A percentile compares a stretch with the other conserved stretches of the same genome.
phyloP scores from a whole-genome alignment of 2,113 vertebrate species.

The Strix aluco region DNA sequence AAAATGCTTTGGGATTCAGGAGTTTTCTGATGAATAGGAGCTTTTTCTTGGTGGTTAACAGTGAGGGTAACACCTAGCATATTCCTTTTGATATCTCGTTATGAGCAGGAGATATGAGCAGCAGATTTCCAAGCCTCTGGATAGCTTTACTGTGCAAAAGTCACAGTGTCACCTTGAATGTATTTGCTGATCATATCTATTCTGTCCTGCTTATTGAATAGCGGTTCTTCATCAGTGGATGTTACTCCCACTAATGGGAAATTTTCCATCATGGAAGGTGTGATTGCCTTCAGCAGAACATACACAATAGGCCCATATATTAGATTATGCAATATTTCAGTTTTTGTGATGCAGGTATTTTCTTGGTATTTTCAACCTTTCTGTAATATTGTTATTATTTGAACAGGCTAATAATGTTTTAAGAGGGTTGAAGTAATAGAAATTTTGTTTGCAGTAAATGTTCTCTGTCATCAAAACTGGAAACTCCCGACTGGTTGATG shows the following conservation, averaged over 20 bases:
- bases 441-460: neutral
- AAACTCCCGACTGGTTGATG: slow-evolving; percentile 39
- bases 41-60: neutral
- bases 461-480: slow-evolving; percentile 29
- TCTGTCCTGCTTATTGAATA: neutral
- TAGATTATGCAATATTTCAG: neutral
- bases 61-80: neutral
- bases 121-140: neutral
- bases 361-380: neutral
- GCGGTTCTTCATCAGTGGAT: neutral
- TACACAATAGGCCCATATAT: neutral
- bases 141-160: neutral
- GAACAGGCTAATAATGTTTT: neutral
- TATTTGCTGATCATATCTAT: neutral
- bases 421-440: neutral
- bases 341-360: neutral
- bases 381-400: neutral
- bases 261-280: neutral
- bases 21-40: neutral
- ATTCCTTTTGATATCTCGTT: neutral
- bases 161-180: neutral
- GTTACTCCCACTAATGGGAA: neutral
- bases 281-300: neutral
- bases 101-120: neutral
- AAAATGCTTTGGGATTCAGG: neutral